These are phyloP conservation scores for Pediacus dermestoides DNA, from an alignment of 2,888 invertebrate genomes.

Conservation along the genomic window DNA sequence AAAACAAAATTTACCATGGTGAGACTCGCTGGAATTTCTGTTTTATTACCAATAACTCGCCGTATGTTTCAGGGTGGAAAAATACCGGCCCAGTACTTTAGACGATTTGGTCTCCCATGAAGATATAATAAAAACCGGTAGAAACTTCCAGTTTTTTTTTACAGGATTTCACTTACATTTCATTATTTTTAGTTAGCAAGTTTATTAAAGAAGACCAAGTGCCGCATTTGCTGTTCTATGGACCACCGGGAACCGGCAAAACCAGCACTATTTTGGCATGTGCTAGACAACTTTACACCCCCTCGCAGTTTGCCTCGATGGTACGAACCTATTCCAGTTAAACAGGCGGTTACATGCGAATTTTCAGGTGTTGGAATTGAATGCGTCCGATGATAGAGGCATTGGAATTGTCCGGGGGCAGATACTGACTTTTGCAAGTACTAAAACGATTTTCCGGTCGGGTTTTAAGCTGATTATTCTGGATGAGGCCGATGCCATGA, in stretches of 20 bases:
- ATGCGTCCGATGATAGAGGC: conserved; percentile 98
- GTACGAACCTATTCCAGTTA: conserved; percentile 49
- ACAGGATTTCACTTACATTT: conserved; percentile 4
- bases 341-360: neutral
- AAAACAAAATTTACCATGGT: too few relatives aligned
- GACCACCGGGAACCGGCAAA: conserved; percentile 98
- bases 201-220: conserved; percentile 89
- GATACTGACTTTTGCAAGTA: conserved; percentile 94
- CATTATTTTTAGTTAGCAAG: conserved; percentile 63
- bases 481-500: conserved; percentile 99
- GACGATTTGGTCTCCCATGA: conserved; percentile 95
- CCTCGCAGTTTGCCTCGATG: conserved; percentile 90
- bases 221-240: conserved; percentile 95
- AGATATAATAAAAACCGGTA: conserved; percentile 95
- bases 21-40: too few relatives aligned
- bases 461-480: conserved; percentile 94
- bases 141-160: conserved; percentile 28
- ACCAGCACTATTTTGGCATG: conserved; percentile 97
- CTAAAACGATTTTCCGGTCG: conserved; percentile 88
- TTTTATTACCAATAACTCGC: too few relatives aligned
- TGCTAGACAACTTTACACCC: conserved; percentile 86
- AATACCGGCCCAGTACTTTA: conserved; percentile 89
- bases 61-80: conserved; percentile 94
- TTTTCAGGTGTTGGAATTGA: conserved; percentile 77
- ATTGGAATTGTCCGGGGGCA: conserved; percentile 92